A percentile compares a stretch with the other conserved stretches of the same genome.
These are phyloP conservation scores for Leucophenga maculata DNA, from an alignment of 2,888 invertebrate genomes.

Conservation along the genomic window DNA sequence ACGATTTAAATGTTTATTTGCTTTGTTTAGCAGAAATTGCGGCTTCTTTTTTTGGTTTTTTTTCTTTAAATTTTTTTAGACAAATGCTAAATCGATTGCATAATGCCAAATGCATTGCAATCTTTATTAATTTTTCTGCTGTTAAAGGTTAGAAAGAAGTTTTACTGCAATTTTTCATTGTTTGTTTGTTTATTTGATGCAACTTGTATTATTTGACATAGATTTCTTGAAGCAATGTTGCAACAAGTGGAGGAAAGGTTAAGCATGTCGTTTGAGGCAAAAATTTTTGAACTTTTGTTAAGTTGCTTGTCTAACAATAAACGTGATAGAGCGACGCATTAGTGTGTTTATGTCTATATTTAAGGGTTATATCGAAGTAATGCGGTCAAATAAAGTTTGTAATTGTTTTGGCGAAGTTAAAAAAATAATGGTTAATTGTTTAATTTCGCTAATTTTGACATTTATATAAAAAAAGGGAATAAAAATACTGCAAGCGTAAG, in stretches of 20 bases:
- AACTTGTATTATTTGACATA: constrained; percentile 27
- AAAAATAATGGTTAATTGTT: too few species aligned
- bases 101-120: constrained; percentile 39
- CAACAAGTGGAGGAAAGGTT: not conserved
- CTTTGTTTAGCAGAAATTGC: not conserved
- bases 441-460: too few species aligned
- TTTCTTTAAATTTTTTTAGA: not conserved
- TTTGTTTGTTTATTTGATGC: not conserved
- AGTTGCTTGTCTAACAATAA: not conserved
- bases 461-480: too few species aligned
- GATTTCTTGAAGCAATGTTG: constrained; percentile 5
- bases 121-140: constrained; percentile 14
- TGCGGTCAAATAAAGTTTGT: too few species aligned
- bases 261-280: too few species aligned
- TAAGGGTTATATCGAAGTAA: too few species aligned
- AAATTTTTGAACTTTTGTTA: constrained; percentile 2
- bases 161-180: not conserved
- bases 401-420: too few species aligned
- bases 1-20: constrained; percentile 16
- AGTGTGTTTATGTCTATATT: too few species aligned
- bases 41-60: not conserved
- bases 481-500: too few species aligned
- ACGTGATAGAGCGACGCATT: not conserved
- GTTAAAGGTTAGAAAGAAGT: constrained; percentile 35
- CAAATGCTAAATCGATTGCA: constrained; percentile 48